These are phyloP conservation scores for Gorsachius magnificus DNA, from an alignment of 2,797 vertebrate genomes.

Conservation along the genomic window DNA sequence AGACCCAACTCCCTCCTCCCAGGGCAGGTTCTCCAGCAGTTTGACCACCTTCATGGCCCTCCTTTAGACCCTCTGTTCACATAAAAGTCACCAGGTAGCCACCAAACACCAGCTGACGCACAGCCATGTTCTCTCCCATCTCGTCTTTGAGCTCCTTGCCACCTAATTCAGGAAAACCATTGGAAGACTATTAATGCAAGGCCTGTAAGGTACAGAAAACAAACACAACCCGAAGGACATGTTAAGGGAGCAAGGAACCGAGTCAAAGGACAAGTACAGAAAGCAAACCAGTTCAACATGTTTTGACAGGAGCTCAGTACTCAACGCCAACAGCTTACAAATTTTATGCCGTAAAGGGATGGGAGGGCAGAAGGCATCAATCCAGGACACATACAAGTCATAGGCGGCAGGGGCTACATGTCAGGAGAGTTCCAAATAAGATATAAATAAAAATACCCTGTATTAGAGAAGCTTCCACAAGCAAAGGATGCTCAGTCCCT, in stretches of 20 bases:
- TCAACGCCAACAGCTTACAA: neutral
- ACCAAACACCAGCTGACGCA: neutral
- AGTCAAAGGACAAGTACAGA: conserved; percentile 35
- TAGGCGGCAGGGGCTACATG: rapidly evolving
- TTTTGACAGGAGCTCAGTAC: conserved; percentile 37
- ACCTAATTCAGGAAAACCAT: neutral
- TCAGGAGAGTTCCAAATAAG: neutral
- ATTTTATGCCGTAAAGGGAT: conserved; percentile 3
- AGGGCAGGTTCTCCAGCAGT: neutral
- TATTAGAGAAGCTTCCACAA: neutral
- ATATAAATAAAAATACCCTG: neutral
- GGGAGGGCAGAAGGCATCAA: neutral
- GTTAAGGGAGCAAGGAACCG: neutral
- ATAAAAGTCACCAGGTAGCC: neutral
- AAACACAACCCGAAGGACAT: conserved; percentile 26
- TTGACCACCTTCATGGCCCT: neutral
- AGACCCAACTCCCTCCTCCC: neutral
- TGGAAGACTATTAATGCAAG: neutral
- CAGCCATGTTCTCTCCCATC: neutral
- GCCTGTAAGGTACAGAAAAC: conserved; percentile 1
- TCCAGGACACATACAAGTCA: neutral
- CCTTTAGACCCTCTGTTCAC: neutral
- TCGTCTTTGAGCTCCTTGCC: neutral
- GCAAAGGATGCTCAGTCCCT: neutral
- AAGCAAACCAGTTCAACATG: conserved; percentile 61